phyloP scores from a whole-genome alignment of 92 coral and sea anemone species.

The Epizoanthus fatuus region DNA sequence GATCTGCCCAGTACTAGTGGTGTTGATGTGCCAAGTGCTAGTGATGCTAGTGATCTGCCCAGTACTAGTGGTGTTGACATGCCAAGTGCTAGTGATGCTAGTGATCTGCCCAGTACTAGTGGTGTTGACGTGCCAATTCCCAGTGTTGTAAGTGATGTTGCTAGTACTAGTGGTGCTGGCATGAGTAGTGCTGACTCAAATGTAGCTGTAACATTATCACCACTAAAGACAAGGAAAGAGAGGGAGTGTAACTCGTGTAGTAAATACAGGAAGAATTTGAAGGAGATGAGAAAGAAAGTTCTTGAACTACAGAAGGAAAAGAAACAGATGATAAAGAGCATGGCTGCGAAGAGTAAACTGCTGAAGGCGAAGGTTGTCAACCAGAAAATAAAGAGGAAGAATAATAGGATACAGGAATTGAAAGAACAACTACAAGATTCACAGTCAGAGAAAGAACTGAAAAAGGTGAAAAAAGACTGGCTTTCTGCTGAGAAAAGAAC shows the following conservation, averaged over 20 bases:
- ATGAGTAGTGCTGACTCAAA: too few species aligned
- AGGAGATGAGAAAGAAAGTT: neutral
- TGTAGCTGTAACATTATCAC: too few species aligned
- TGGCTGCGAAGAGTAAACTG: slow-evolving; percentile 8
- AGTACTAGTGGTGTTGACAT: neutral
- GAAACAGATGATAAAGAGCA: neutral
- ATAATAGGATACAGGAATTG: neutral
- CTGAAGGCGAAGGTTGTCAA: neutral
- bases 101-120: slow-evolving; percentile 1
- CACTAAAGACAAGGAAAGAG: neutral
- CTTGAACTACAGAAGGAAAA: neutral
- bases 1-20: neutral
- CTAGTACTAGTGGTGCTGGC: neutral
- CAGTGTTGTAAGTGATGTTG: neutral
- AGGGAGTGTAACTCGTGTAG: neutral
- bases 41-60: neutral
- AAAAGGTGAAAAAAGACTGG: neutral
- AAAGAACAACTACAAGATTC: neutral
- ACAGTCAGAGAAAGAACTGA: neutral
- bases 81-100: neutral
- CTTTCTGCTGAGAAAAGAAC: neutral
- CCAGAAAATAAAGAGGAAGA: neutral
- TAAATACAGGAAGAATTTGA: neutral
- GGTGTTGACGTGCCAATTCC: neutral
- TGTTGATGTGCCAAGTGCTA: too few species aligned